phyloP scores from a whole-genome alignment of 2,888 invertebrate species.

The Serripes groenlandicus region DNA sequence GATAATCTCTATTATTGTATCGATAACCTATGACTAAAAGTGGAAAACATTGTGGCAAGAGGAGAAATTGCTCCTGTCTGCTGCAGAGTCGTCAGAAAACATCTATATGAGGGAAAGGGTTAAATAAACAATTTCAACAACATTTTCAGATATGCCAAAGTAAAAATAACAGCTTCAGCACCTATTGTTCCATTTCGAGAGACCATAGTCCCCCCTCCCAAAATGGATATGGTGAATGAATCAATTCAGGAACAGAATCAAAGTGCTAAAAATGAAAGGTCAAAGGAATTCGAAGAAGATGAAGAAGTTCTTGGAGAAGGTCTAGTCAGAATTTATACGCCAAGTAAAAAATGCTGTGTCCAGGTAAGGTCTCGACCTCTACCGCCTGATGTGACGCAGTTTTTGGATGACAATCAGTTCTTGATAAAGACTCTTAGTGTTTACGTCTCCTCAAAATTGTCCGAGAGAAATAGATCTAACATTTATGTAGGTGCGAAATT shows the following conservation, averaged over 20 bases:
- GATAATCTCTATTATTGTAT: too few relatives aligned
- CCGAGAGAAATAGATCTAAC: constrained; percentile 48
- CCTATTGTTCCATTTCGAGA: constrained; percentile 99
- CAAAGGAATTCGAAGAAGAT: constrained; percentile 77
- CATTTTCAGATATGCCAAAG: constrained; percentile 89
- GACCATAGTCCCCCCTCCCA: constrained; percentile 94
- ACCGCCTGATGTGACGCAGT: constrained; percentile 90
- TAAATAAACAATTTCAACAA: background rate
- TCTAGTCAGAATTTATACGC: constrained; percentile 88
- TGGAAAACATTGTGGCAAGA: too few relatives aligned
- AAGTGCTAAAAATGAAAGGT: constrained; percentile 56
- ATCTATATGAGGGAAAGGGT: background rate
- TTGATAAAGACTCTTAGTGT: constrained; percentile 91
- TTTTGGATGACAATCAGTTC: constrained; percentile 91
- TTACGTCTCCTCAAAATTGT: constrained; percentile 59
- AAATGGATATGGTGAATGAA: constrained; percentile 94
- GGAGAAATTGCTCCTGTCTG: too few relatives aligned
- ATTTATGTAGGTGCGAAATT: constrained; percentile 51
- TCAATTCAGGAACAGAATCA: constrained; percentile 89
- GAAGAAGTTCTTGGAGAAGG: constrained; percentile 76
- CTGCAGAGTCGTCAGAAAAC: too few relatives aligned
- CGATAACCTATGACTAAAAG: too few relatives aligned
- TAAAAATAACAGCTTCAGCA: constrained; percentile 94
- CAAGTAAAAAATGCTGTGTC: constrained; percentile 91
- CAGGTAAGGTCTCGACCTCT: constrained; percentile 93